Conservation (phyloP, 2,797 vertebrate species). For the Prionace glauca region DNA sequence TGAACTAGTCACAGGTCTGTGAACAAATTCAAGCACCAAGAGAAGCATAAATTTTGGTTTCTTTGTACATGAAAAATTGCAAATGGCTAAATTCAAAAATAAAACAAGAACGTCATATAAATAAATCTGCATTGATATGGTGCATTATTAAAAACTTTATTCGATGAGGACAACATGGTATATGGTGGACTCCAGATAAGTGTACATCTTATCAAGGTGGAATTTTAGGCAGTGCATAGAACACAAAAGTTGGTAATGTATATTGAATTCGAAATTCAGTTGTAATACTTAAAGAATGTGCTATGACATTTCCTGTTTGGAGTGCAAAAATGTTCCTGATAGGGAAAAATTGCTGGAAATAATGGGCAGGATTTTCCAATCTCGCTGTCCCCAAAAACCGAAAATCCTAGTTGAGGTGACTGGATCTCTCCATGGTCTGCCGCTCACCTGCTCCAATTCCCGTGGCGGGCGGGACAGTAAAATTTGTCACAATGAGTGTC, state of each 20-base stretch:
- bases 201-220: background rate
- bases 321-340: background rate
- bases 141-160: background rate
- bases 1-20: constrained; percentile 42
- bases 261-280: background rate
- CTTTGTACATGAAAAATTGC: background rate
- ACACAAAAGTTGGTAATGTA: background rate
- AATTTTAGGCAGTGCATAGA: background rate
- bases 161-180: background rate
- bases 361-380: background rate
- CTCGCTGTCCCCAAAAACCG: too few species aligned
- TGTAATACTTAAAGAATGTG: background rate
- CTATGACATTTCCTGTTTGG: background rate
- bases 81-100: fast-evolving
- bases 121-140: background rate
- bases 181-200: background rate
- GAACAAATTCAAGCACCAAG: background rate
- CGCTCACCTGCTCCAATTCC: too few species aligned
- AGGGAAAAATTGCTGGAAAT: background rate
- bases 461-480: too few species aligned
- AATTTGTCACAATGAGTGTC: too few species aligned
- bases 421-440: too few species aligned
- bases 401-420: too few species aligned
- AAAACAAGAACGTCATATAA: constrained; percentile 22
- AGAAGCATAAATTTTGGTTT: background rate